Evolutionary conservation across 2,888 invertebrate species (phyloP).

Genomic region (Eupithecia subumbrata): DNA sequence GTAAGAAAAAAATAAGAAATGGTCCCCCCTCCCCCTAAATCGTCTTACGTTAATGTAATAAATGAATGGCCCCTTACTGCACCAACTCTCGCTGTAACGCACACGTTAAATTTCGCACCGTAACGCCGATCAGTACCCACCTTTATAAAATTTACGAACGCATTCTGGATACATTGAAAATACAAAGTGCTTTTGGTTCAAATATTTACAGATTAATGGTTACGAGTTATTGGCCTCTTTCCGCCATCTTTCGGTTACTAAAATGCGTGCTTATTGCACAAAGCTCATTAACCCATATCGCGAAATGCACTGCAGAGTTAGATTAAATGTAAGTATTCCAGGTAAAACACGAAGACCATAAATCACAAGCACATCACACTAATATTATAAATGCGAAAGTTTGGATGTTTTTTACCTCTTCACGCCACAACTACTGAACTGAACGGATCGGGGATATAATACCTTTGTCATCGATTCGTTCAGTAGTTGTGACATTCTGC

Average conservation of each 20-base stretch:
- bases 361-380: neutral
- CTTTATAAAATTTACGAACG: neutral
- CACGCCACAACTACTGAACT: too few relatives aligned
- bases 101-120: too few relatives aligned
- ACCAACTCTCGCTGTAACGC: too few relatives aligned
- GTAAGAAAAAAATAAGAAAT: too few relatives aligned
- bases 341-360: conserved; percentile 12
- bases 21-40: too few relatives aligned
- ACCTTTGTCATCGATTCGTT: too few relatives aligned
- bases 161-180: neutral
- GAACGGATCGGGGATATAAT: too few relatives aligned
- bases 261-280: conserved; percentile 20
- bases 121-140: too few relatives aligned
- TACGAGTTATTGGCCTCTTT: conserved; percentile 8
- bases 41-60: too few relatives aligned
- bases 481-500: too few relatives aligned
- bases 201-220: conserved; percentile 5
- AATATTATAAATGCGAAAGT: neutral
- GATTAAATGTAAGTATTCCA: conserved; percentile 19
- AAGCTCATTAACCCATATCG: conserved; percentile 28
- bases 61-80: too few relatives aligned
- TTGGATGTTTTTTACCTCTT: neutral
- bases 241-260: conserved; percentile 19
- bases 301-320: conserved; percentile 20
- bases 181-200: neutral